Conservation (phyloP, 2,888 invertebrate species). For the Trachelus tabidus region DNA sequence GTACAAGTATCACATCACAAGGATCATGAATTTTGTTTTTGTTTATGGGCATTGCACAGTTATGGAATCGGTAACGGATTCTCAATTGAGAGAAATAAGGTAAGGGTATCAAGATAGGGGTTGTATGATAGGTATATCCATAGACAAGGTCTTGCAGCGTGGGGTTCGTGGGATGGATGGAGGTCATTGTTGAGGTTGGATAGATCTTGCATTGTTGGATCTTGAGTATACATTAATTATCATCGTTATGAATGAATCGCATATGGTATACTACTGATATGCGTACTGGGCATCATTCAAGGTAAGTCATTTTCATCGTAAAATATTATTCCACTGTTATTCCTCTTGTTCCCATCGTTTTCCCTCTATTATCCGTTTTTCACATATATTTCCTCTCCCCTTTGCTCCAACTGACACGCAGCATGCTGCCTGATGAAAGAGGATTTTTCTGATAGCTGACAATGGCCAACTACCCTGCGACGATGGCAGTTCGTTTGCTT, state of each 20-base stretch:
- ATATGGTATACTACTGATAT: background rate
- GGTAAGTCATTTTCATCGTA: background rate
- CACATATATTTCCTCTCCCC: background rate
- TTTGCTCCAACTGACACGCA: background rate
- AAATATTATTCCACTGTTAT: background rate
- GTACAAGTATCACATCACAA: slow-evolving; percentile 33
- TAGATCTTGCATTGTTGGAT: background rate
- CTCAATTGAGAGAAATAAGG: background rate
- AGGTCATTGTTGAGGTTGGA: background rate
- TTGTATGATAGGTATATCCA: background rate
- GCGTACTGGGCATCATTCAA: background rate
- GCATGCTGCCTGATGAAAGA: background rate
- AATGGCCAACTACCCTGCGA: background rate
- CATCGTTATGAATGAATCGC: background rate
- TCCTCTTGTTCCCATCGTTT: background rate
- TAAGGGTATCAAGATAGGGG: background rate
- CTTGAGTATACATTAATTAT: background rate
- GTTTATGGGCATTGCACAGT: background rate
- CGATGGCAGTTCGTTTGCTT: background rate
- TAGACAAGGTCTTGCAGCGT: background rate
- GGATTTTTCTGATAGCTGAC: background rate
- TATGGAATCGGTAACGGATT: background rate
- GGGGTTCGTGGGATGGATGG: background rate
- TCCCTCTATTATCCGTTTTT: background rate
- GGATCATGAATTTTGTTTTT: slow-evolving; percentile 18